phyloP scores from a whole-genome alignment of 2,113 vertebrate genomes.

The Megalops atlanticus region DNA sequence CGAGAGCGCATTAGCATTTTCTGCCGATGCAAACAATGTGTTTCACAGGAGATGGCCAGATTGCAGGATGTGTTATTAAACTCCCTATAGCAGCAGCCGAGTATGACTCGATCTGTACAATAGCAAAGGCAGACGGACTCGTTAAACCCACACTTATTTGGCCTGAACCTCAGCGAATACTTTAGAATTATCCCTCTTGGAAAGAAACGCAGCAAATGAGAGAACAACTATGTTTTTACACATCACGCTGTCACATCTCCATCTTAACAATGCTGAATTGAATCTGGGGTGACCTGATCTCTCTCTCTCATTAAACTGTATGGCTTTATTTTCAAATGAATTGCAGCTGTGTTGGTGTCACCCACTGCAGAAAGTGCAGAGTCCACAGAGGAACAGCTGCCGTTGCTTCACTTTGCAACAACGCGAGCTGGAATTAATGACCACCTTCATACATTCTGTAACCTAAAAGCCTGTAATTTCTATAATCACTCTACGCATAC shows the following conservation, averaged over 20 bases:
- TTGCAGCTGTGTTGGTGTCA: too few species aligned
- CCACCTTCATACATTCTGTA: background rate
- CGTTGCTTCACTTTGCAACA: background rate
- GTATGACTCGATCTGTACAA: background rate
- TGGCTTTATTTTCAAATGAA: background rate
- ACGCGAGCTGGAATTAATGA: background rate
- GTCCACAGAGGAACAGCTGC: background rate
- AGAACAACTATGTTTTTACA: background rate
- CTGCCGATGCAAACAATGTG: slow-evolving; percentile 2
- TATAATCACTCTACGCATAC: background rate
- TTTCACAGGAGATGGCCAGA: background rate
- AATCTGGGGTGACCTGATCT: background rate
- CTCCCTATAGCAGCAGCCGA: background rate
- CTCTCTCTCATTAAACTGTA: background rate
- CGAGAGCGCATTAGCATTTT: slow-evolving; percentile 21
- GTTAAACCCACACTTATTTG: background rate
- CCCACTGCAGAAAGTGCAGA: background rate
- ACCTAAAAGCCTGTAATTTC: background rate
- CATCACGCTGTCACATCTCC: too few species aligned
- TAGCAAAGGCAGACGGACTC: background rate
- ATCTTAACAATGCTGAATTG: background rate
- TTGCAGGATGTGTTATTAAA: slow-evolving; percentile 8
- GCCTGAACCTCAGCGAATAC: background rate
- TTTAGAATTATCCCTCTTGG: background rate
- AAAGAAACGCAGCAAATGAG: background rate